Evolutionary conservation across 2,113 vertebrate genomes (phyloP), one percentile per base, ranked within the genome.

Genomic region (Microtus montanus): DNA sequence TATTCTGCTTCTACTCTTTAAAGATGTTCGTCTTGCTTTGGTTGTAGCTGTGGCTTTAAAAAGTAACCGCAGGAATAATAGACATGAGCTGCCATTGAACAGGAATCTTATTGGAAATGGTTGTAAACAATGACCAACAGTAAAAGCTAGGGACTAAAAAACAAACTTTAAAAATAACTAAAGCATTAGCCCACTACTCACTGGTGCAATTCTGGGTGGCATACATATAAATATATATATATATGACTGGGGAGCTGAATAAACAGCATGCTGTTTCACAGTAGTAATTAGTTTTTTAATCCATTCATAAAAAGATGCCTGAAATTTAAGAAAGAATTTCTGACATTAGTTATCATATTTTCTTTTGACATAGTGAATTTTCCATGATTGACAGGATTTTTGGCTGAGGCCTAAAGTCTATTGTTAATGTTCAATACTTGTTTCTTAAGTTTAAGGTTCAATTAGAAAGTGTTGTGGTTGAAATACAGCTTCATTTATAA

Each of bases 251-350:
- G 9, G 30, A 92, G 11, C 19, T 68, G 49, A n/a, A 83, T 22
- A 15, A 61, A 24, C 8, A 4, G 47, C 47, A 54, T 2, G 35
- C 7, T 9, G 41, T 35, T 70, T 66, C n/a, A 30, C 14, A 83
- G 54, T 79, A 12, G 74, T 85, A 28, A 89, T 13, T 63, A 87
- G 19, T 89, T 33, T 26, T 92, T 75, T 75, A 84, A 83, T n/a
- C 41, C 11, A 63, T 49, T 71, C 71, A 20, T 10, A 41, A 11
- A 13, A 38, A 49, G 2, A 78, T 44, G 3, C 14, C 79, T 93
- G 71, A 95, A 93, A 84, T 71, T 91, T 96, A 12, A 71, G 13
- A 4, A 95, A 66, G 44, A 86, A 1, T 82, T 94, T 94, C 64
- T 78, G 38, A 52, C 20, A 52, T 91, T 41, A 10, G 10, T 89